phyloP scores from a whole-genome alignment of 2,888 invertebrate genomes.

The Tipula confusa region DNA sequence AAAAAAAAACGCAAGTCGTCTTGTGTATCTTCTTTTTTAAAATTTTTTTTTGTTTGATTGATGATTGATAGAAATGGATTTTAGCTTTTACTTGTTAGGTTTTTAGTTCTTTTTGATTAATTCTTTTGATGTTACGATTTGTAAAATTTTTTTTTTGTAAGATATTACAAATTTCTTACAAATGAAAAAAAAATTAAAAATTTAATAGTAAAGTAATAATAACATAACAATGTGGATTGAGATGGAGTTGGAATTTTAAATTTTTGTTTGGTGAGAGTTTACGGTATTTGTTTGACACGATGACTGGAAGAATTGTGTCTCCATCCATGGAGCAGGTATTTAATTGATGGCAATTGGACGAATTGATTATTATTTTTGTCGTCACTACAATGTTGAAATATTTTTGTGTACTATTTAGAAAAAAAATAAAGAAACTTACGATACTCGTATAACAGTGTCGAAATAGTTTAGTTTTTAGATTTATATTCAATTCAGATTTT shows the following conservation, averaged over 20 bases:
- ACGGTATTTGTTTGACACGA: conserved; percentile 12
- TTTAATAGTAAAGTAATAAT: conserved; percentile 13
- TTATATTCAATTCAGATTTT: too few relatives aligned
- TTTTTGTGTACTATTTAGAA: too few relatives aligned
- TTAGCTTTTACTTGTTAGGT: neutral
- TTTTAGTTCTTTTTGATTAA: conserved; percentile 25
- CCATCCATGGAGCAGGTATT: neutral
- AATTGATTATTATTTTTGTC: neutral
- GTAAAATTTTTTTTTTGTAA: neutral
- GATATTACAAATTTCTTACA: conserved; percentile 12
- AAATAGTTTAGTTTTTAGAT: too few relatives aligned
- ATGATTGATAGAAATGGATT: conserved; percentile 25
- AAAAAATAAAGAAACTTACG: too few relatives aligned
- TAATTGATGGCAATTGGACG: neutral
- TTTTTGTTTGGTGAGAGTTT: conserved; percentile 20
- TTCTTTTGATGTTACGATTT: conserved; percentile 25
- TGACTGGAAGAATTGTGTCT: conserved; percentile 16
- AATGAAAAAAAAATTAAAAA: neutral
- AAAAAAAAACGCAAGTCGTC: conserved; percentile 5
- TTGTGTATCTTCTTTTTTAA: neutral
- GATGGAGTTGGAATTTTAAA: conserved; percentile 3
- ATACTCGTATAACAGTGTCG: too few relatives aligned
- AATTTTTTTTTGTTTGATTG: neutral
- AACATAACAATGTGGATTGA: neutral
- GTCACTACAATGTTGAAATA: too few relatives aligned